Evolutionary conservation across 2,113 vertebrate species (phyloP).

Genomic region (Willisornis vidua): DNA sequence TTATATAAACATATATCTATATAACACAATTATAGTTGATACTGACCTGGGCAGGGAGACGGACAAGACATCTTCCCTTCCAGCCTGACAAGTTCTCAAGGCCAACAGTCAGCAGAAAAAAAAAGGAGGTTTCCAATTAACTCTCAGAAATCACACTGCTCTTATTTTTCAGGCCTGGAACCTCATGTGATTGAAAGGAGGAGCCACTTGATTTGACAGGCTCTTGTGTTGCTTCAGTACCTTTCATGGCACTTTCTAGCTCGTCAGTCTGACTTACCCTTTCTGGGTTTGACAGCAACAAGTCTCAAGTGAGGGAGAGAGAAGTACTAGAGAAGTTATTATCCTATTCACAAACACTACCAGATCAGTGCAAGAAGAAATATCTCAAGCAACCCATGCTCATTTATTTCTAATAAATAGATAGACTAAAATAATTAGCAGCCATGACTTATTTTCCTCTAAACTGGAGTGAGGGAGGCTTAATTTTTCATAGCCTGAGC

Average conservation of each 20-base stretch:
- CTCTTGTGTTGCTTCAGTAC: constrained; percentile 50
- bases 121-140: background rate
- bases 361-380: background rate
- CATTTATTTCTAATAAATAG: constrained; percentile 14
- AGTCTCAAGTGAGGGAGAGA: constrained; percentile 2
- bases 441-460: background rate
- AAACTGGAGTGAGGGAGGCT: background rate
- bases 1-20: background rate
- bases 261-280: constrained; percentile 1
- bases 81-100: background rate
- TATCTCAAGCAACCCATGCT: background rate
- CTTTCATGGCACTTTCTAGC: constrained; percentile 24
- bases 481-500: background rate
- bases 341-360: constrained; percentile 7
- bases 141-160: background rate
- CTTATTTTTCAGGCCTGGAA: background rate
- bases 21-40: background rate
- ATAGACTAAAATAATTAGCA: background rate
- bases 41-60: background rate
- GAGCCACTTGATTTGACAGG: constrained; percentile 30
- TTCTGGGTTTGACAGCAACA: constrained; percentile 32
- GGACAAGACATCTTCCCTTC: background rate
- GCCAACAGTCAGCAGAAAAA: background rate
- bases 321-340: constrained; percentile 1
- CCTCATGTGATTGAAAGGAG: constrained; percentile 41